phyloP scores from a whole-genome alignment of 2,888 invertebrate species.

The Gymnocheta viridis region DNA sequence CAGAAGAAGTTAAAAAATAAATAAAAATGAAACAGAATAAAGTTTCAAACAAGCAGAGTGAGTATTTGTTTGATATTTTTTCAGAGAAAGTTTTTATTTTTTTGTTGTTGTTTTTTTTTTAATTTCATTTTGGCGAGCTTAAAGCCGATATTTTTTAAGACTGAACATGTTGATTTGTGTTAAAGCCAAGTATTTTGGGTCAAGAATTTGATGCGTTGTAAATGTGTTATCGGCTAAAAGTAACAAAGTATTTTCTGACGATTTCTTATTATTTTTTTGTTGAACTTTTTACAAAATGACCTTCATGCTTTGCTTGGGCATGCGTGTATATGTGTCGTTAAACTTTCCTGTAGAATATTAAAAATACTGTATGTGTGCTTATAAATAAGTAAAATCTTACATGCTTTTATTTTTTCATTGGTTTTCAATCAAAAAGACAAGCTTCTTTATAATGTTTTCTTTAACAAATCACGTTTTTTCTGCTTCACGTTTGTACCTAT shows the following conservation, averaged over 20 bases:
- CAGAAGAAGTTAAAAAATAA: slow-evolving; percentile 31
- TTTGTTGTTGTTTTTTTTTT: slow-evolving; percentile 61
- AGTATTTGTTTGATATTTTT: slow-evolving; percentile 36
- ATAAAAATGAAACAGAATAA: slow-evolving; percentile 44
- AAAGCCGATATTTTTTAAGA: slow-evolving; percentile 16
- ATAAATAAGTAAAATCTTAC: slow-evolving; percentile 10
- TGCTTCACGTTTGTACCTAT: slow-evolving; percentile 55
- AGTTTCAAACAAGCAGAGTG: slow-evolving; percentile 38
- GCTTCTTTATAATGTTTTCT: slow-evolving; percentile 40
- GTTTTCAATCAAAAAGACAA: slow-evolving; percentile 53
- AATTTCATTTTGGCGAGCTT: slow-evolving; percentile 11
- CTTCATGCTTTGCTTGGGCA: slow-evolving; percentile 50
- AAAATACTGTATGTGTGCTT: not conserved
- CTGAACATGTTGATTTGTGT: slow-evolving; percentile 50
- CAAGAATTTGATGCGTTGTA: slow-evolving; percentile 71
- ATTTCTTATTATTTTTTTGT: not conserved
- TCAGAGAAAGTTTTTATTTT: slow-evolving; percentile 75
- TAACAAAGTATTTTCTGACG: slow-evolving; percentile 13
- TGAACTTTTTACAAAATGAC: slow-evolving; percentile 58
- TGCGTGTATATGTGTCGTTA: too few relatives aligned
- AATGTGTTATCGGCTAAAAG: slow-evolving; percentile 55
- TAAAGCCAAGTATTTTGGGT: slow-evolving; percentile 69
- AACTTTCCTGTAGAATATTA: not conserved
- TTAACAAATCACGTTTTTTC: slow-evolving; percentile 62
- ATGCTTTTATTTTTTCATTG: slow-evolving; percentile 46